Percentiles rank a stretch among this genome's conserved stretches.
Conservation (phyloP, 2,113 vertebrate genomes). For the Leptodactylus fuscus region DNA sequence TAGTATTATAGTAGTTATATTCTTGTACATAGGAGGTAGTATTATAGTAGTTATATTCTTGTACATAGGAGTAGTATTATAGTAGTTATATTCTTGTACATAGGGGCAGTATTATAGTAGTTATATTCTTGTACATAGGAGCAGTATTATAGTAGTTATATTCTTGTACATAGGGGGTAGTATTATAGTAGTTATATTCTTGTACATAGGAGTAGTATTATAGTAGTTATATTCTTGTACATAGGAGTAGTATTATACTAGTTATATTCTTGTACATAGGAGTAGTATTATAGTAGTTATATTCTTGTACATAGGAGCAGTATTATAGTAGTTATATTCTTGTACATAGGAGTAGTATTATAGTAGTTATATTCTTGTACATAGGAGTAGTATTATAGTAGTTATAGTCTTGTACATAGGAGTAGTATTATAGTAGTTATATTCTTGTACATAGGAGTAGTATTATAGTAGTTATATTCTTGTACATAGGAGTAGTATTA, state of each 20-base stretch:
- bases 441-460: conserved; percentile 6
- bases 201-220: conserved; percentile 7
- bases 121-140: too few species aligned
- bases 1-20: too few species aligned
- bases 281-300: conserved; percentile 7
- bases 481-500: conserved; percentile 6
- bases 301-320: conserved; percentile 2
- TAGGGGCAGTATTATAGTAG: too few species aligned
- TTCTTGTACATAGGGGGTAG: neutral
- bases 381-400: conserved; percentile 4
- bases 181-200: conserved; percentile 13
- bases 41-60: conserved; percentile 16
- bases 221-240: conserved; percentile 13
- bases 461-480: conserved; percentile 17
- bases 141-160: too few species aligned
- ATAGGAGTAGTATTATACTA: conserved; percentile 9
- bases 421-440: conserved; percentile 4
- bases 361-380: conserved; percentile 12
- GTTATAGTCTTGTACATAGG: conserved; percentile 14
- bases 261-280: conserved; percentile 7
- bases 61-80: conserved; percentile 1
- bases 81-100: neutral
- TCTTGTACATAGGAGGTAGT: neutral
- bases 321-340: conserved; percentile 17
- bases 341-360: conserved; percentile 10